Evolutionary conservation across 2,888 invertebrate species (phyloP), one percentile per base, ranked within the genome.

Genomic region (Philereme vetulata): DNA sequence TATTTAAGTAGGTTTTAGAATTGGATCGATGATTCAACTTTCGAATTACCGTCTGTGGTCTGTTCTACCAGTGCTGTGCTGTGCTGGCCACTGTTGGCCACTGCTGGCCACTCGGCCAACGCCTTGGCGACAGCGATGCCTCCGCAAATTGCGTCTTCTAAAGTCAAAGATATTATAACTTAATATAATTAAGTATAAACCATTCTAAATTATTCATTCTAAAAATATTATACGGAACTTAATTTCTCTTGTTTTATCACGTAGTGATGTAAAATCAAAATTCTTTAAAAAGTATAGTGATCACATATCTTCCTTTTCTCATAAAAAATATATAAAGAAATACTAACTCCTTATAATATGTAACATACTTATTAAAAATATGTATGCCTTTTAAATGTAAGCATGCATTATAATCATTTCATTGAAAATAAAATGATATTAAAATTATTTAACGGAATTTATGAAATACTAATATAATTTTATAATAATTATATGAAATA

Each of bases 131-230:
- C 59, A 48, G 36, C 33, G 33, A 40, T 51, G 56, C 64, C 62
- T 62, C 55, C 54, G 58, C 60, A 52, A 35, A 46, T 53, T 59
- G 47, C 55, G 52, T 62, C 60, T 65, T 59, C 33, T 53, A 49
- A 62, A 62, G 58, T 62, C 49, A 65, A 69, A 62, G 32, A 60
- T 54, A 65, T 57, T 56, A 59, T 62, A 64, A 86, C 86, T 86
- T 87, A 85, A 86, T 88, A 68, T 78, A 83, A 85, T 86, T 88
- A 88, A 89, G 86, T 85, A 84, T 82, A 80, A 81, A 80, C 72
- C 65, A 79, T 79, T 81, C 77, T 80, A 82, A 80, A 84, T 77
- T 80, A 82, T 77, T 75, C 75, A 72, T 76, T 75, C 70, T 68
- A 66, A 68, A 73, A 71, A 64, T 70, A 64, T 66, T 72, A 70